phyloP scores from a whole-genome alignment of 2,888 invertebrate genomes.

The Portevinia maculata region DNA sequence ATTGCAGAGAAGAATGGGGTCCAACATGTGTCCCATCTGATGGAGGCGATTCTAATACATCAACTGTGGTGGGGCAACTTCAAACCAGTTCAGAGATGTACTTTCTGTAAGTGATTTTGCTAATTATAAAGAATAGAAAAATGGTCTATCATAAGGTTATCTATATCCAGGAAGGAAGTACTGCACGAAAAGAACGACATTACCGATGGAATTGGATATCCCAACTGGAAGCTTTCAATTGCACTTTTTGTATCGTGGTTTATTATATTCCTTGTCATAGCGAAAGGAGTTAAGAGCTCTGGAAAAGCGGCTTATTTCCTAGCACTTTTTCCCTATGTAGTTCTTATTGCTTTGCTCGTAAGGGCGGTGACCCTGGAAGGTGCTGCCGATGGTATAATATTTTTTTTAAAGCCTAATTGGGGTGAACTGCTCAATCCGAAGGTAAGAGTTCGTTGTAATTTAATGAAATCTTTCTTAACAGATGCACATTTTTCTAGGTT shows the following conservation, averaged over 20 bases:
- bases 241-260: conserved; percentile 88
- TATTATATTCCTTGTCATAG: conserved; percentile 87
- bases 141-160: conserved; percentile 5
- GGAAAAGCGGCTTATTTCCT: conserved; percentile 94
- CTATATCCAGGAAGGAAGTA: conserved; percentile 83
- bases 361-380: conserved; percentile 87
- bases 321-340: conserved; percentile 93
- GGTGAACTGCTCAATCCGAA: conserved; percentile 87
- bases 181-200: conserved; percentile 83
- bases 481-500: conserved; percentile 83
- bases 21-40: conserved; percentile 78
- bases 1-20: conserved; percentile 84
- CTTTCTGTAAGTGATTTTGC: conserved; percentile 83
- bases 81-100: conserved; percentile 86
- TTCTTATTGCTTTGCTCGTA: conserved; percentile 89
- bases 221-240: conserved; percentile 88
- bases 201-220: conserved; percentile 83
- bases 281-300: conserved; percentile 89
- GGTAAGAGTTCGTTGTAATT: conserved; percentile 77
- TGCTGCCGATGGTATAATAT: conserved; percentile 89
- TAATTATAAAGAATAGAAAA: background rate
- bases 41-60: conserved; percentile 25
- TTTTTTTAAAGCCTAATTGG: conserved; percentile 92
- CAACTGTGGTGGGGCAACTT: conserved; percentile 62
- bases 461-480: background rate